Evolutionary conservation across 2,888 invertebrate genomes (phyloP).

Genomic region (Carcina quercana): DNA sequence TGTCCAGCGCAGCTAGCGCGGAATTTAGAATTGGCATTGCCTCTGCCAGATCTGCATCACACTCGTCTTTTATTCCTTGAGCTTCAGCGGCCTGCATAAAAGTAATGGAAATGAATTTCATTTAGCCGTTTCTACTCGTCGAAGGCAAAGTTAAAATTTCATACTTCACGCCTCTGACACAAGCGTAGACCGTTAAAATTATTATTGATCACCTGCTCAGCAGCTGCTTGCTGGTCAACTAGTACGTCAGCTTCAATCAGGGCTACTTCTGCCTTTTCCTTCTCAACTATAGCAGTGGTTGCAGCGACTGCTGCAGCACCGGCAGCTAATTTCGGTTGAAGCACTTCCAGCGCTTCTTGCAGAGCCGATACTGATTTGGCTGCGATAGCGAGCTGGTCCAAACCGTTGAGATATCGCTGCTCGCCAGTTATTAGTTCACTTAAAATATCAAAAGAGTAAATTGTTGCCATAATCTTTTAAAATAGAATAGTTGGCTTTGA

Average conservation of each 20-base stretch:
- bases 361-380: conserved; percentile 86
- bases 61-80: conserved; percentile 93
- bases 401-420: conserved; percentile 87
- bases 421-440: conserved; percentile 80
- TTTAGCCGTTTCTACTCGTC: too few relatives aligned
- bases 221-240: conserved; percentile 86
- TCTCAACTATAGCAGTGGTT: conserved; percentile 89
- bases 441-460: conserved; percentile 10
- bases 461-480: too few relatives aligned
- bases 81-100: conserved; percentile 82
- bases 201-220: conserved; percentile 80
- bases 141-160: too few relatives aligned
- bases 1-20: conserved; percentile 91
- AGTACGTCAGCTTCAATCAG: conserved; percentile 87
- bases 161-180: too few relatives aligned
- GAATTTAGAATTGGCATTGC: conserved; percentile 93
- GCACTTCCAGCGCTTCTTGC: conserved; percentile 86
- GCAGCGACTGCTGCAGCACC: conserved; percentile 92
- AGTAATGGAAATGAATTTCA: too few relatives aligned
- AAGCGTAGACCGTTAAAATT: too few relatives aligned
- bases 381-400: conserved; percentile 89
- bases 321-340: conserved; percentile 90
- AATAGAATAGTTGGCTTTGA: too few relatives aligned
- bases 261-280: conserved; percentile 90
- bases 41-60: conserved; percentile 92